Conservation (phyloP, 2,797 vertebrate genomes). For the Amphiprion clarkii region DNA sequence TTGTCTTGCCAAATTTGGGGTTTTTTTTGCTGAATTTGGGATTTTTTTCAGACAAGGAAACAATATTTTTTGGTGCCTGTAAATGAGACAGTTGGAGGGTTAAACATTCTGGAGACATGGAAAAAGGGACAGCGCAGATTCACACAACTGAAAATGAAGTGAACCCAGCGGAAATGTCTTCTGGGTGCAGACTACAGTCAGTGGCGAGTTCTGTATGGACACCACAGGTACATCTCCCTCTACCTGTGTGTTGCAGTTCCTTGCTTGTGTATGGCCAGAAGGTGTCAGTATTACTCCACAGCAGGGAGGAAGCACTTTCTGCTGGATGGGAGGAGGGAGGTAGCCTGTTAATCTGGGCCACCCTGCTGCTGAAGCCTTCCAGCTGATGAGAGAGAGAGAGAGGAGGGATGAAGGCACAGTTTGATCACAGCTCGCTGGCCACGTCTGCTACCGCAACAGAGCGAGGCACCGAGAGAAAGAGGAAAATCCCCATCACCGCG, state of each 20-base stretch:
- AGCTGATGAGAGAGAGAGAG: conserved; percentile 72
- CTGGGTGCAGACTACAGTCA: too few species aligned
- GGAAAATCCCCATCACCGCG: conserved; percentile 75
- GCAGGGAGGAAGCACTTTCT: conserved; percentile 24
- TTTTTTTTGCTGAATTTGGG: too few species aligned
- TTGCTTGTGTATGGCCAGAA: conserved; percentile 32
- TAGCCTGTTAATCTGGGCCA: conserved; percentile 78
- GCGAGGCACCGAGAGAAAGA: conserved; percentile 44
- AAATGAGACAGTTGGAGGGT: too few species aligned
- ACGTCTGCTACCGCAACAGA: conserved; percentile 75
- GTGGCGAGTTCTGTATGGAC: too few species aligned
- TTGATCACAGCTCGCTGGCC: conserved; percentile 82
- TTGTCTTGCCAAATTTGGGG: too few species aligned
- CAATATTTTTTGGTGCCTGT: too few species aligned
- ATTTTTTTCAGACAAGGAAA: too few species aligned
- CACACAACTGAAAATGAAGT: too few species aligned
- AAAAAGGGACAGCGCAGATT: too few species aligned
- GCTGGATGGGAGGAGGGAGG: conserved; percentile 56
- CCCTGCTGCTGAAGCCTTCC: conserved; percentile 79
- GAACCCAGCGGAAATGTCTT: too few species aligned
- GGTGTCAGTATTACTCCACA: conserved; percentile 69
- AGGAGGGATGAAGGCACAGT: conserved; percentile 70
- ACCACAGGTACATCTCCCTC: neutral
- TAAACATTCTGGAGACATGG: too few species aligned
- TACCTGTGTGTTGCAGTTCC: neutral